phyloP scores from a whole-genome alignment of 2,888 invertebrate genomes.

The Biston stratarius region DNA sequence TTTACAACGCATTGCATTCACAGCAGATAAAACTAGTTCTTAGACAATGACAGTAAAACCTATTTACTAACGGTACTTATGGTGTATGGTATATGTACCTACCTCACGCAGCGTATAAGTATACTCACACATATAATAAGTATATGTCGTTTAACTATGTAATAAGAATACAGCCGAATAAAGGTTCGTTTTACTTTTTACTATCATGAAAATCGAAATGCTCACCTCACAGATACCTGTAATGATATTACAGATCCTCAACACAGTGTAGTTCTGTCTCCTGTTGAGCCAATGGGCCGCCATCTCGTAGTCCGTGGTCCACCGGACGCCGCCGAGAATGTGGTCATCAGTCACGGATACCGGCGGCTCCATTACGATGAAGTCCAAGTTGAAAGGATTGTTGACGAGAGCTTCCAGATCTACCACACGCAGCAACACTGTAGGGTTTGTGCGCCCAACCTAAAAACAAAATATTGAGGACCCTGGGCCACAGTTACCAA shows the following conservation, averaged over 20 bases:
- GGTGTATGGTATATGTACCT: too few relatives aligned
- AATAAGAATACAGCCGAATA: too few relatives aligned
- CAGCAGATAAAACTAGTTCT: too few relatives aligned
- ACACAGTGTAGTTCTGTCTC: slow-evolving; percentile 90
- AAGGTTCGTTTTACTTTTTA: too few relatives aligned
- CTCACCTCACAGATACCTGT: slow-evolving; percentile 66
- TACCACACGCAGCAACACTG: slow-evolving; percentile 88
- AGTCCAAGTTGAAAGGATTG: slow-evolving; percentile 51
- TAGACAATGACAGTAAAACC: too few relatives aligned
- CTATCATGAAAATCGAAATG: background rate
- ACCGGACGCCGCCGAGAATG: slow-evolving; percentile 90
- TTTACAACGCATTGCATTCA: too few relatives aligned
- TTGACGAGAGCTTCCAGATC: slow-evolving; percentile 72
- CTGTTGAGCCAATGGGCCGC: slow-evolving; percentile 94
- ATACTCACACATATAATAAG: too few relatives aligned
- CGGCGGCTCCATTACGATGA: slow-evolving; percentile 75
- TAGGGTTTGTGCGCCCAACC: slow-evolving; percentile 91
- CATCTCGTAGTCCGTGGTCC: slow-evolving; percentile 89
- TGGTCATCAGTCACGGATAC: slow-evolving; percentile 87
- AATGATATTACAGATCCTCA: slow-evolving; percentile 86
- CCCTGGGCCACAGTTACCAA: too few relatives aligned
- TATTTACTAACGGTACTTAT: too few relatives aligned
- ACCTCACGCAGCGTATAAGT: too few relatives aligned
- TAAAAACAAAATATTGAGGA: background rate
- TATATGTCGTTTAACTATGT: too few relatives aligned